Conservation (phyloP, 2,888 invertebrate species). For the Thera obeliscata region DNA sequence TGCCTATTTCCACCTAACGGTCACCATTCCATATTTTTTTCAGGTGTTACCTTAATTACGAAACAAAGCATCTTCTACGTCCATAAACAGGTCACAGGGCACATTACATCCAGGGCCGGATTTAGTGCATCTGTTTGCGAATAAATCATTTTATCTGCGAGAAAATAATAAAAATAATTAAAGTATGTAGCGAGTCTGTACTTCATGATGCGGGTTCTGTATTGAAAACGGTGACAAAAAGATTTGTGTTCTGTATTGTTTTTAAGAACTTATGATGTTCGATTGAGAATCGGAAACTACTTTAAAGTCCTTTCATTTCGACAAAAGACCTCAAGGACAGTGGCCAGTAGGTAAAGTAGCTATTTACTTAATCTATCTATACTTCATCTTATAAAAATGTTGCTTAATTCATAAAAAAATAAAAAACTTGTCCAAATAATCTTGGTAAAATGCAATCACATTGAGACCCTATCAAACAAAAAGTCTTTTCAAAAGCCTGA, state of each 20-base stretch:
- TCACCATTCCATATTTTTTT: constrained; percentile 35
- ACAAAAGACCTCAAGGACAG: too few species aligned
- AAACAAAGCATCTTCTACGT: constrained; percentile 45
- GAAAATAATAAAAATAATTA: constrained; percentile 4
- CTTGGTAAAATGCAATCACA: too few species aligned
- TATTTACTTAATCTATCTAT: too few species aligned
- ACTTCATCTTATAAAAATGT: too few species aligned
- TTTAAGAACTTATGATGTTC: too few species aligned
- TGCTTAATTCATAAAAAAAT: too few species aligned
- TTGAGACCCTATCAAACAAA: too few species aligned
- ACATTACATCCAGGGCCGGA: constrained; percentile 39
- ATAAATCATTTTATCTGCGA: constrained; percentile 22
- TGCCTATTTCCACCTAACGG: constrained; percentile 12
- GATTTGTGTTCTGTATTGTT: not conserved
- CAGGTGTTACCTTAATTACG: constrained; percentile 50
- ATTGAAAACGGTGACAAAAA: not conserved
- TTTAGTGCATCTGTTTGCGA: constrained; percentile 30
- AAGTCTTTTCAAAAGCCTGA: too few species aligned
- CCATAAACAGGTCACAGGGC: constrained; percentile 40
- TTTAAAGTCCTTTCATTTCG: too few species aligned
- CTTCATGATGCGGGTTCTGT: constrained; percentile 23
- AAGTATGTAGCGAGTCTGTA: constrained; percentile 10
- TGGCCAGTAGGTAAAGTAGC: too few species aligned
- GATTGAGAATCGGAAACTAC: too few species aligned
- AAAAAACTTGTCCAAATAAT: too few species aligned